Base-by-base conservation (phyloP, 2,113 vertebrate species). In the Menura novaehollandiae region DNA sequence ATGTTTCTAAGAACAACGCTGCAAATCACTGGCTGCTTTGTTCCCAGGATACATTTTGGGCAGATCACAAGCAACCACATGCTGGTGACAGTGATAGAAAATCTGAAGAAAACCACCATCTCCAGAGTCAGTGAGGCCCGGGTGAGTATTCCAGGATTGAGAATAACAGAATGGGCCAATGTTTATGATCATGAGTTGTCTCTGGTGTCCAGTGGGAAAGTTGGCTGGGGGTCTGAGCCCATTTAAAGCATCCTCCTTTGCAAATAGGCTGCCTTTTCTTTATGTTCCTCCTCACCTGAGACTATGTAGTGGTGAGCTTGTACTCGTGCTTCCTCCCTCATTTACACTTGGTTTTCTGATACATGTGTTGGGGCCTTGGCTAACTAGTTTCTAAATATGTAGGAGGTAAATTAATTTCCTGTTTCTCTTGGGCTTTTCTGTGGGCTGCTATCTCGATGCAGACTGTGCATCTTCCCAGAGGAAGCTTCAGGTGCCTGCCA, bases 51-150 rank as follows among this genome's bases (percentile, higher is more conserved):
- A 95, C 99, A 99, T 92, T 99, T 99, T 90, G 99, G 99, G 51
- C 99, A 98, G 96, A 99, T 99, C 97, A 99, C 99, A 92, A 98
- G 98, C 96, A 99, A 99, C 97, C 99, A 99, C 88, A 99, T 99
- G 98, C 93, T 99, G 90, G 98, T 99, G 90, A 98, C 98, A 3
- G 98, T 99, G 91, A 99, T 99, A 33, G 98, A 99, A 66, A 98
- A 98, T 64, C 97, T 99, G 77, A 99, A 98, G 93, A 98, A 97
- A 96, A 99, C 98, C 55, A 99, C 99, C 5, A 98, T 99, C 69
- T 98, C 98, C 15, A 99, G 98, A 99, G 99, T 99, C 89, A 94
- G 76, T 4, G 97, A 99, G 91, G 98, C 99, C 67, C 98, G 98
- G 97, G 99, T 99, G 91, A 98, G 99, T 98, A 9, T 18, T 51